These are phyloP conservation scores for Cataglyphis cursor DNA, from an alignment of 2,888 invertebrate genomes.

Conservation along the genomic window DNA sequence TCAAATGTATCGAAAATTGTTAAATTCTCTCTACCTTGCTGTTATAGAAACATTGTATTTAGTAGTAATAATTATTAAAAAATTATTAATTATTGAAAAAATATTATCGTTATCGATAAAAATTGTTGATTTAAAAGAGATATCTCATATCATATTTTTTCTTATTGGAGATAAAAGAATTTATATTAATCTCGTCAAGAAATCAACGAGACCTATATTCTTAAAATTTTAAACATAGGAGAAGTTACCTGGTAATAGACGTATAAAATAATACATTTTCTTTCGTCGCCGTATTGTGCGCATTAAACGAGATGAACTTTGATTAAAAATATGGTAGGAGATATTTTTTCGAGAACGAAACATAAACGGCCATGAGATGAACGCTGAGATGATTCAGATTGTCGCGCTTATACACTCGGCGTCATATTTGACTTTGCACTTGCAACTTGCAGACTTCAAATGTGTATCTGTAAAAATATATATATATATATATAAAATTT, in stretches of 20 bases:
- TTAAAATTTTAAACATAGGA: background rate
- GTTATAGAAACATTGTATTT: background rate
- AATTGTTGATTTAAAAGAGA: background rate
- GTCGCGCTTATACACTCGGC: background rate
- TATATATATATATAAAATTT: background rate
- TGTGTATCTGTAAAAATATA: background rate
- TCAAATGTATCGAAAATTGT: slow-evolving; percentile 8
- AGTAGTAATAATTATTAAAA: slow-evolving; percentile 15
- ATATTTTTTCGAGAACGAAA: background rate
- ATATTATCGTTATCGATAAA: background rate
- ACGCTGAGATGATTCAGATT: background rate
- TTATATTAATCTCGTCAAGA: background rate
- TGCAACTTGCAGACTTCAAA: background rate
- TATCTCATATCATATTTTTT: no score
- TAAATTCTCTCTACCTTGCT: slow-evolving; percentile 1
- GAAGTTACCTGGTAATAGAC: background rate
- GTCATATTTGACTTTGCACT: background rate
- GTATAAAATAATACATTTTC: background rate
- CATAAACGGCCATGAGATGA: background rate
- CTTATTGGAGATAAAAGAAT: no score
- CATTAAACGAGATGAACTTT: background rate
- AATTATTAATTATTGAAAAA: no score
- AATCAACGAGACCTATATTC: background rate
- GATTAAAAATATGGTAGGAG: background rate
- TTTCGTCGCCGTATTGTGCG: background rate